Evolutionary conservation across 2,113 vertebrate genomes (phyloP), one percentile per base, ranked within the genome.

Genomic region (Panurus biarmicus): DNA sequence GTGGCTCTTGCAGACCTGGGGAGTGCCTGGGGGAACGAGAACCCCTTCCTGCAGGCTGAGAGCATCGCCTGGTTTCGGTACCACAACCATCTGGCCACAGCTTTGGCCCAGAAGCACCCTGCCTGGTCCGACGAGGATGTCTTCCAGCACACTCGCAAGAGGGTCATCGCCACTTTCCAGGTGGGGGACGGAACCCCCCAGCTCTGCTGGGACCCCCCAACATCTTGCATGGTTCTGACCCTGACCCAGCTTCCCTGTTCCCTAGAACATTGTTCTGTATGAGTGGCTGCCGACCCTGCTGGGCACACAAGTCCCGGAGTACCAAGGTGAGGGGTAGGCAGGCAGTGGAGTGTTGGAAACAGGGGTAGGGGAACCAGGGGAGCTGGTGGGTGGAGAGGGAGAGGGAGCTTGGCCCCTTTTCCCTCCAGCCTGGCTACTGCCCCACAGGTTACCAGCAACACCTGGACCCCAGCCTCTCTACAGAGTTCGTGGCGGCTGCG

Each of bases 51-150:
- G 20, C 98, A 98, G 97, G 98, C 98, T 16, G 97, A 98, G 88
- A 98, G 98, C 85, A 98, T 99, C 26, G 95, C 98, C 77, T 99
- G 99, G 99, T 99, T 99, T 96, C 98, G 99, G 73, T 99, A 98
- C 98, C 99, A 99, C 97, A 99, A 99, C 97, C 76, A 98, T 58
- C 66, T 98, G 16, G 99, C 99, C 17, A 19, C 72, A 38, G 58
- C 12, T 23, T 91, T 99, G 87, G 96, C 97, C 14, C 28, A 50
- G 77, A 4, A 83, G 35, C 95, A 99, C 70, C 98, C 98, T 10
- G 47, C 24, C 47, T 99, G 99, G 99, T 98, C 98, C 0, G 99
- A 99, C 48, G 99, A 99, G 93, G 97, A 98, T 81, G 95, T 99
- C 87, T 99, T 99, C 97, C 99, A 99, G 94, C 98, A 98, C 7